Evolutionary conservation across 1,140 invertebrate species (phyloP).

Genomic region (Orussus abietinus): DNA sequence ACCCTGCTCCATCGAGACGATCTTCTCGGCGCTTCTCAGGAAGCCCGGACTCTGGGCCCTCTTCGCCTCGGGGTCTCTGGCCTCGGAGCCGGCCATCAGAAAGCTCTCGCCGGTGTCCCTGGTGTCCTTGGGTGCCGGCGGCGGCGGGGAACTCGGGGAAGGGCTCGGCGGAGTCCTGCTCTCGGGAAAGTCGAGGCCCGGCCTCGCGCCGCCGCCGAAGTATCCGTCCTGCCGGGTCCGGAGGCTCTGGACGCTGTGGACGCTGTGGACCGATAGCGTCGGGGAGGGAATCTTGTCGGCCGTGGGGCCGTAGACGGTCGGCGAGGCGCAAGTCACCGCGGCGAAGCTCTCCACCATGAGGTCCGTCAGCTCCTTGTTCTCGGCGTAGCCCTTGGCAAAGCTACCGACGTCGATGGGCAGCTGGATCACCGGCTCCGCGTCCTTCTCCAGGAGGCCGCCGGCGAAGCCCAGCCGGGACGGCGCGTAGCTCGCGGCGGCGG

Average conservation of each 20-base stretch:
- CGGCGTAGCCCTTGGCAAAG: constrained; percentile 50
- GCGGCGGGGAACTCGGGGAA: constrained; percentile 69
- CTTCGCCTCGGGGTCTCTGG: constrained; percentile 37
- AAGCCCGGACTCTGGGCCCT: constrained; percentile 49
- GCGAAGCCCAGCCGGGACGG: constrained; percentile 40
- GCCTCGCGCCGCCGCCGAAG: constrained; percentile 48
- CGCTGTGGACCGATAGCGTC: constrained; percentile 54
- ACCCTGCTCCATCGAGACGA: constrained; percentile 48
- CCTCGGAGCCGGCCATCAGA: constrained; percentile 40
- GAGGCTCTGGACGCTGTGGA: constrained; percentile 51
- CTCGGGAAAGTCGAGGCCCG: constrained; percentile 55
- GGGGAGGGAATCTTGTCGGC: constrained; percentile 60
- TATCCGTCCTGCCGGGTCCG: constrained; percentile 66
- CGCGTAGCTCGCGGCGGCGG: constrained; percentile 42
- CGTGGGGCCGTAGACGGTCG: constrained; percentile 49
- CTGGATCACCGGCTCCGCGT: constrained; percentile 42
- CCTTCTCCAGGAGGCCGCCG: constrained; percentile 40
- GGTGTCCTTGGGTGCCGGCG: constrained; percentile 68
- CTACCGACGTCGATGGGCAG: constrained; percentile 48
- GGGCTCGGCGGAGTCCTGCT: constrained; percentile 51
- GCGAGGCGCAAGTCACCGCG: constrained; percentile 49
- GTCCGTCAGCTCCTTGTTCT: constrained; percentile 51
- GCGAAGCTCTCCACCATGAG: constrained; percentile 53
- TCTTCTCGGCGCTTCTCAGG: constrained; percentile 41
- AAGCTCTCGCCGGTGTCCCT: constrained; percentile 56